These are phyloP conservation scores for Apostichopus japonicus DNA, from an alignment of 35 echinoderm and acorn worm genomes.

Conservation along the genomic window DNA sequence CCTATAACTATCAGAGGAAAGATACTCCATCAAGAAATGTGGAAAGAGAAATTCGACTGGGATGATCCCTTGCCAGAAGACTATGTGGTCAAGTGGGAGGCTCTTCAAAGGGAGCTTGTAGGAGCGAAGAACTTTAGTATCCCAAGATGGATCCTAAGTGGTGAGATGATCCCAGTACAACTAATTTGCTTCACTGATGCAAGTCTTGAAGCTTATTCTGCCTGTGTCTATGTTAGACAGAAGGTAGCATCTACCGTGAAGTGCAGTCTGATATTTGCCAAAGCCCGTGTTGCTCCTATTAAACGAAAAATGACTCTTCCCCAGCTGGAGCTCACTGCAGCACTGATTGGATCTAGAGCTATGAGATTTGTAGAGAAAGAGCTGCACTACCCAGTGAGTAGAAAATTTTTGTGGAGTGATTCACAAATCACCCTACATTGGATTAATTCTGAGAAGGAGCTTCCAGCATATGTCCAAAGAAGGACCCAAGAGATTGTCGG, in stretches of 20 bases:
- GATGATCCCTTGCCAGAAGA: neutral
- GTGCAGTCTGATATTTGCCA: slow-evolving; percentile 4
- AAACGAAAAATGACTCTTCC: slow-evolving; percentile 37
- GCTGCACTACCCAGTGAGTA: neutral
- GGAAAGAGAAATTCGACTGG: too few species aligned
- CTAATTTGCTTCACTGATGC: slow-evolving; percentile 32
- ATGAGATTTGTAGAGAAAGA: neutral
- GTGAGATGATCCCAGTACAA: neutral
- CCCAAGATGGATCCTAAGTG: neutral
- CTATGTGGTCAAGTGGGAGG: neutral
- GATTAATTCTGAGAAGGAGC: neutral
- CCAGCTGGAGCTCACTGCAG: slow-evolving; percentile 21
- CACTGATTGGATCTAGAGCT: neutral
- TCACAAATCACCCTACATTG: neutral
- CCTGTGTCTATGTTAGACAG: slow-evolving; percentile 8
- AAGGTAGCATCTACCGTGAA: neutral
- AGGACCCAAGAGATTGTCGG: neutral
- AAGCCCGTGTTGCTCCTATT: slow-evolving; percentile 1
- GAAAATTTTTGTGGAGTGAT: neutral
- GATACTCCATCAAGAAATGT: neutral
- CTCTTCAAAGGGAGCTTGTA: neutral
- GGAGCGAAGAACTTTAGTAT: neutral
- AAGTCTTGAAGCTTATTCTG: neutral
- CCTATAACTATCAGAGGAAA: slow-evolving; percentile 13
- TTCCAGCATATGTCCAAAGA: too few species aligned